phyloP scores from a whole-genome alignment of 2,888 invertebrate genomes.

The Physocephala rufipes region DNA sequence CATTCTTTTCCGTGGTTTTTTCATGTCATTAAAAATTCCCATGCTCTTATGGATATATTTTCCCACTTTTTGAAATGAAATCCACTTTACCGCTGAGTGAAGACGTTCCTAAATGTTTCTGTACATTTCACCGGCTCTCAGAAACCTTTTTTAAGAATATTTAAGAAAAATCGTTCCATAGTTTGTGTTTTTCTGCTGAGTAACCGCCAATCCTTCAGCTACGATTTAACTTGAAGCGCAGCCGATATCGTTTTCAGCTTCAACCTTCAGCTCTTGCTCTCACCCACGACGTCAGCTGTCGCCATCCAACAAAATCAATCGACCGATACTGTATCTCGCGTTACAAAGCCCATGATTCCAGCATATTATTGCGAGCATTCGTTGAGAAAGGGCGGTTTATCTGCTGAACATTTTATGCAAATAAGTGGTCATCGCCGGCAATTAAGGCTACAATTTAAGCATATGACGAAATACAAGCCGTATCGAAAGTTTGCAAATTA shows the following conservation, averaged over 20 bases:
- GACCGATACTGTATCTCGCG: too few relatives aligned
- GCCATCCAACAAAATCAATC: too few relatives aligned
- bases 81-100: neutral
- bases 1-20: too few relatives aligned
- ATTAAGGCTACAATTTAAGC: constrained; percentile 36
- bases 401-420: constrained; percentile 27
- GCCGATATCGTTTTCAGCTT: too few relatives aligned
- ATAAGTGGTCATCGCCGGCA: constrained; percentile 32
- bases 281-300: too few relatives aligned
- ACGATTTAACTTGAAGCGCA: too few relatives aligned
- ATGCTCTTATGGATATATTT: too few relatives aligned
- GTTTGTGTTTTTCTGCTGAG: too few relatives aligned
- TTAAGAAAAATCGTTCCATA: neutral
- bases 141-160: neutral
- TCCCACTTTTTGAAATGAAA: too few relatives aligned
- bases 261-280: too few relatives aligned
- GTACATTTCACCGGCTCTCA: neutral
- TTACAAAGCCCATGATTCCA: neutral
- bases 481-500: constrained; percentile 16
- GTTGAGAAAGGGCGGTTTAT: neutral
- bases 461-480: constrained; percentile 24
- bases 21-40: too few relatives aligned
- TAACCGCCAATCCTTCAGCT: too few relatives aligned
- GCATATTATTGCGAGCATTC: constrained; percentile 18
- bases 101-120: neutral